Base-by-base conservation (phyloP, 2,113 vertebrate species). In the Amblyopsis rosae region DNA sequence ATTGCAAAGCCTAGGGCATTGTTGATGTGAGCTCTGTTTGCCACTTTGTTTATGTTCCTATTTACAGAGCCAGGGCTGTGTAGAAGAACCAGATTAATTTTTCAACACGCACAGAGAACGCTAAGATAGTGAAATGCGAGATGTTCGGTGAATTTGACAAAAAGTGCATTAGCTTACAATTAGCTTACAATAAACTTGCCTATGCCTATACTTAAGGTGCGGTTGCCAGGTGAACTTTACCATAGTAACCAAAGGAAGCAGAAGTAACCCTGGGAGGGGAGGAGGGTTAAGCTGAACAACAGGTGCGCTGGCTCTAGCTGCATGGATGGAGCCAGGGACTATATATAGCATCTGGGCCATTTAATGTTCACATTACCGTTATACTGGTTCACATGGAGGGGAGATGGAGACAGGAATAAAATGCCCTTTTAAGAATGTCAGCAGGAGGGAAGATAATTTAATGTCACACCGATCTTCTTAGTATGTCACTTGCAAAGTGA, bases 341-440 rank as follows among this genome's bases (percentile, higher is more conserved):
- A 77, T 82, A 78, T 66, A 73, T 82, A 69, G 76, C 45, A 77
- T 79, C 59, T 80, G 77, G 62, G 64, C 62, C 69, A 85, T 77
- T 86, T 83, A 51, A 77, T 70, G 69, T 45, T 76, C 58, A 82
- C 77, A 81, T 86, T 80, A 82, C 63, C 64, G 64, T 79, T 79
- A 75, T 1, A 1, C 57, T 64, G 33, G 55, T n/a, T 61, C 10
- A 26, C 47, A 71, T 65, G 59, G 75, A 76, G 51, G 51, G 9
- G 35, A 9, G 1, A 72, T 7, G 54, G 54, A 41, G 79, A 69
- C 15, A 6, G 16, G 49, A 35, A 59, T 7, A 16, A 61, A 58
- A 58, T 68, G 62, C 13, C 56, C 77, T 74, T 77, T 47, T 65
- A 47, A 72, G 55, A 65, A 67, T 69, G 1, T 73, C 13, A 26